Evolutionary conservation across 2,888 invertebrate species (phyloP).

Genomic region (Ophioninae sp.): DNA sequence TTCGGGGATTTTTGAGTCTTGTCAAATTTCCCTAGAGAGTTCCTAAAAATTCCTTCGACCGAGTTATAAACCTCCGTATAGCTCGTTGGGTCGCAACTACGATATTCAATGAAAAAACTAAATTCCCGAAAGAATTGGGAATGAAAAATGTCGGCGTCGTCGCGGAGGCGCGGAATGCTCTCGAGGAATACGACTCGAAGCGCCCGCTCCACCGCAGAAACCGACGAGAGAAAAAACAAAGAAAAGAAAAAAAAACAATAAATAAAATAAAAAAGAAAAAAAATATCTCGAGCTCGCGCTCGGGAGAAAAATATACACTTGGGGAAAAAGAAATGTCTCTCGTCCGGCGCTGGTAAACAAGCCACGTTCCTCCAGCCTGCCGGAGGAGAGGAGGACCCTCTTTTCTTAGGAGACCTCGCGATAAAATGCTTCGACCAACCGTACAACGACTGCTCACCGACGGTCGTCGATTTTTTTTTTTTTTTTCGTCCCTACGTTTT

Average conservation of each 20-base stretch:
- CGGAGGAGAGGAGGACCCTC: slow-evolving; percentile 21
- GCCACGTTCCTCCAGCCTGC: slow-evolving; percentile 41
- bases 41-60: background rate
- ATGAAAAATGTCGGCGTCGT: slow-evolving; percentile 2
- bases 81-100: background rate
- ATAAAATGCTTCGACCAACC: slow-evolving; percentile 53
- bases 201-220: slow-evolving; percentile 15
- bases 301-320: slow-evolving; percentile 40
- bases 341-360: slow-evolving; percentile 46
- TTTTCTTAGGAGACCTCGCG: slow-evolving; percentile 57
- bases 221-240: background rate
- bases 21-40: background rate
- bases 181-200: slow-evolving; percentile 34
- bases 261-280: slow-evolving; percentile 28
- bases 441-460: slow-evolving; percentile 47
- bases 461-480: slow-evolving; percentile 21
- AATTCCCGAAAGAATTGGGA: background rate
- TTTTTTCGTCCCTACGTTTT: slow-evolving; percentile 18
- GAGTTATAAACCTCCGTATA: background rate
- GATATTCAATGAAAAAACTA: background rate
- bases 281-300: slow-evolving; percentile 38
- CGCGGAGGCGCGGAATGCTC: slow-evolving; percentile 27
- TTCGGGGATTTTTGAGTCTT: background rate
- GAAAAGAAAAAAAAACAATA: background rate
- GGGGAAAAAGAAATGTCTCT: slow-evolving; percentile 59